These are phyloP conservation scores for Podarcis lilfordi DNA, from an alignment of 2,797 vertebrate species.

Conservation along the genomic window DNA sequence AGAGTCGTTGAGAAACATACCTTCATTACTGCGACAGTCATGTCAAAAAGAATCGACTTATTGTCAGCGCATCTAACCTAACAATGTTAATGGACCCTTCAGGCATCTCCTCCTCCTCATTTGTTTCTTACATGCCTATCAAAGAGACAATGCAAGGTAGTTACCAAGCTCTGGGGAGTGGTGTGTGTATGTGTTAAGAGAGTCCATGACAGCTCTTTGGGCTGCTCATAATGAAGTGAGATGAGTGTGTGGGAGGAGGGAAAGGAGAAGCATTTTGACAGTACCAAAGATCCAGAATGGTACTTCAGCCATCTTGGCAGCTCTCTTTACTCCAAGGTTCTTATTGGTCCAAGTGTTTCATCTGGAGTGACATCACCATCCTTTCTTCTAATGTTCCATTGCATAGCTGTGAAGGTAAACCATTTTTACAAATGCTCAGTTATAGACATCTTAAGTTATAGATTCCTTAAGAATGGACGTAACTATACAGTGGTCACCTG, in stretches of 20 bases:
- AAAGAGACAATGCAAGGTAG: slow-evolving; percentile 74
- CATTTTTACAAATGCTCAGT: not conserved
- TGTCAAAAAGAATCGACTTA: slow-evolving; percentile 82
- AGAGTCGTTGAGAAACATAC: slow-evolving; percentile 78
- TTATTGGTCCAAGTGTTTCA: slow-evolving; percentile 31
- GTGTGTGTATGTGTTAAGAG: slow-evolving; percentile 59
- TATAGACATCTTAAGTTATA: too few species aligned
- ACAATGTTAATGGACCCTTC: slow-evolving; percentile 79
- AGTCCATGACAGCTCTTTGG: slow-evolving; percentile 70
- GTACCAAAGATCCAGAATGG: slow-evolving; percentile 20
- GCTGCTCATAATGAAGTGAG: slow-evolving; percentile 67
- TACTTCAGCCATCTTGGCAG: slow-evolving; percentile 57
- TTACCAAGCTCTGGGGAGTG: slow-evolving; percentile 76
- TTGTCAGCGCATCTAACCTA: slow-evolving; percentile 77
- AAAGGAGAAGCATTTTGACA: slow-evolving; percentile 37
- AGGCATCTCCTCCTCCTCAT: slow-evolving; percentile 77
- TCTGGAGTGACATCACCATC: slow-evolving; percentile 5
- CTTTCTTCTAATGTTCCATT: slow-evolving; percentile 23
- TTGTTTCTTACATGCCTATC: slow-evolving; percentile 80
- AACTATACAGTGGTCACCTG: not conserved
- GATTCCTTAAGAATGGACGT: not conserved
- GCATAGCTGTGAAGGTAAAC: slow-evolving; percentile 53
- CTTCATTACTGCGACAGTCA: slow-evolving; percentile 79
- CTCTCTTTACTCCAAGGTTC: slow-evolving; percentile 58
- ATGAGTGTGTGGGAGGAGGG: slow-evolving; percentile 24